phyloP scores from a whole-genome alignment of 2,113 vertebrate species.

The Symphodus melops region DNA sequence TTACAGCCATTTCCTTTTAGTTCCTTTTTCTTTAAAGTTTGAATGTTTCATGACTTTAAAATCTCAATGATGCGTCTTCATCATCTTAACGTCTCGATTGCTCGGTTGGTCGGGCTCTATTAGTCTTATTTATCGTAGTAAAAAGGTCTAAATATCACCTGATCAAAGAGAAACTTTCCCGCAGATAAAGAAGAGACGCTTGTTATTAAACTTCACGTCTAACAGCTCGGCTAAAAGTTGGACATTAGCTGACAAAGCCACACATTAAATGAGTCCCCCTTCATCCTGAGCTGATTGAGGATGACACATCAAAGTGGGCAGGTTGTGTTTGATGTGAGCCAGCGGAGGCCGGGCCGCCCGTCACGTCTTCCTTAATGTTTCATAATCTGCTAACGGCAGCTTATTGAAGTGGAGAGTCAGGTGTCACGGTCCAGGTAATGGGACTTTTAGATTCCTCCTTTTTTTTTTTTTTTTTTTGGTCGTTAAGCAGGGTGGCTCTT shows the following conservation, averaged over 20 bases:
- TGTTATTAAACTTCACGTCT: background rate
- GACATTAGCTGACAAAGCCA: background rate
- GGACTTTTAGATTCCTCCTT: slow-evolving; percentile 27
- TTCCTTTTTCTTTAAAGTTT: too few relatives aligned
- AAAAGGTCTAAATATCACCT: background rate
- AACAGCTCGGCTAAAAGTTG: background rate
- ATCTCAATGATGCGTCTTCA: too few relatives aligned
- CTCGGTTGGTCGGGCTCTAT: too few relatives aligned
- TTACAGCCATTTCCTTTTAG: background rate
- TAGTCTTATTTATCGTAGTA: background rate
- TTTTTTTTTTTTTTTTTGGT: slow-evolving; percentile 32
- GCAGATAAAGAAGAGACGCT: background rate
- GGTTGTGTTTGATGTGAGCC: slow-evolving; percentile 27
- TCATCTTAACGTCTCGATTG: too few relatives aligned
- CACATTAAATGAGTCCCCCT: background rate
- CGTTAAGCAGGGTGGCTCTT: slow-evolving; percentile 18
- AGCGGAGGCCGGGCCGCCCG: background rate
- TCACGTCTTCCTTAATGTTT: slow-evolving; percentile 17
- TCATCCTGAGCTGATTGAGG: background rate
- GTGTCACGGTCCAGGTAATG: slow-evolving; percentile 33
- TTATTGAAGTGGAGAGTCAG: slow-evolving; percentile 5
- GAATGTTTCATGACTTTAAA: too few relatives aligned
- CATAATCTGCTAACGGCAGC: slow-evolving; percentile 27
- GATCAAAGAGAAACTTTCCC: slow-evolving; percentile 13
- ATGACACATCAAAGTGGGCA: slow-evolving; percentile 7